Evolutionary conservation across 1,140 invertebrate genomes (phyloP).

Genomic region (Trichomalopsis sarcophagae): DNA sequence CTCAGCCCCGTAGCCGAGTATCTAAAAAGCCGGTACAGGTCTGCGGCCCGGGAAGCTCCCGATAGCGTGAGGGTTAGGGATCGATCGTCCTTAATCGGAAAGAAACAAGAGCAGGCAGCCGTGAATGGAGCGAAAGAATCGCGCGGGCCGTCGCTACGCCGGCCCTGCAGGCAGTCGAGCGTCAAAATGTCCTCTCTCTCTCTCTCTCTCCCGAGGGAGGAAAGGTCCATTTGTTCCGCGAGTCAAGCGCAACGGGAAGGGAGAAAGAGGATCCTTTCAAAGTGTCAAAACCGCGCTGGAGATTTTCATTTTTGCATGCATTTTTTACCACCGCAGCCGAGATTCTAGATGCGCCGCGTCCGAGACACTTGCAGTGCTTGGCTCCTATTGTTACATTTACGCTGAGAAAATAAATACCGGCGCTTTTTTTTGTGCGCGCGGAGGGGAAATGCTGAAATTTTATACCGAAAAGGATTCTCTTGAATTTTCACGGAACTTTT

Average conservation of each 20-base stretch:
- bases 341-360: too few relatives aligned
- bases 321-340: background rate
- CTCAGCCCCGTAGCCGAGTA: background rate
- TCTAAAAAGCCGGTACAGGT: background rate
- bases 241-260: constrained; percentile 2
- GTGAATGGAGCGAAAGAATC: too few relatives aligned
- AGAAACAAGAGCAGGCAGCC: constrained; percentile 1
- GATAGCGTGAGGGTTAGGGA: background rate
- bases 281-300: background rate
- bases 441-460: background rate
- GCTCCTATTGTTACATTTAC: background rate
- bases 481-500: background rate
- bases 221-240: constrained; percentile 33
- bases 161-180: constrained; percentile 15
- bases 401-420: background rate
- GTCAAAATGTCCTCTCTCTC: constrained; percentile 28
- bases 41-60: background rate
- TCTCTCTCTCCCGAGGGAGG: background rate
- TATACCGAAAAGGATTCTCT: background rate
- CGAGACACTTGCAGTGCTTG: background rate
- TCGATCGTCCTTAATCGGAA: constrained; percentile 25
- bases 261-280: background rate
- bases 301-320: constrained; percentile 8
- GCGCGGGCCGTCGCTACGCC: too few relatives aligned
- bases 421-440: background rate